phyloP scores from a whole-genome alignment of 2,113 vertebrate genomes.

The Anas platyrhynchos region DNA sequence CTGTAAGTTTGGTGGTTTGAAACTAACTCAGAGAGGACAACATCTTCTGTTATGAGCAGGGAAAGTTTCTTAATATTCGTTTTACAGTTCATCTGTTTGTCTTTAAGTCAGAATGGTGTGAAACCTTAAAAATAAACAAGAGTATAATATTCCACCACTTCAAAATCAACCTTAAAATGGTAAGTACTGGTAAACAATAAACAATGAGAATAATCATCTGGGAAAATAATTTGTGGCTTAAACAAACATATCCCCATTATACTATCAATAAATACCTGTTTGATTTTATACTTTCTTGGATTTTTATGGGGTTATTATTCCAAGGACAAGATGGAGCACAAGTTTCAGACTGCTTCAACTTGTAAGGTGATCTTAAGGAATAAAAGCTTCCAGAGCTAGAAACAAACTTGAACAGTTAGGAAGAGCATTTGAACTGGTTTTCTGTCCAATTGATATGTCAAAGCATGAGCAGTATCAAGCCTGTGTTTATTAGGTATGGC shows the following conservation, averaged over 20 bases:
- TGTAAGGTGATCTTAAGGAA: not conserved
- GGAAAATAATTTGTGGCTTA: not conserved
- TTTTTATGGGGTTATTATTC: not conserved
- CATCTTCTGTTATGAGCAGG: not conserved
- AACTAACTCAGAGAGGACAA: not conserved
- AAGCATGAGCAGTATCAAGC: not conserved
- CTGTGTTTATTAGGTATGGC: not conserved
- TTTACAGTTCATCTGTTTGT: not conserved
- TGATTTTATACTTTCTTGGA: not conserved
- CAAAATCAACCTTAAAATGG: not conserved
- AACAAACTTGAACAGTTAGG: not conserved
- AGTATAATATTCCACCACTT: not conserved
- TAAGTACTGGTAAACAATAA: not conserved
- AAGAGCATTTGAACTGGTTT: not conserved
- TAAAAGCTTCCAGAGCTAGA: not conserved
- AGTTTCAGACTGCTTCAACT: not conserved
- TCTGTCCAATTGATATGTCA: not conserved
- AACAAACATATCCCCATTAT: not conserved
- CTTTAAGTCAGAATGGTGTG: not conserved
- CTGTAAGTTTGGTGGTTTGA: not conserved
- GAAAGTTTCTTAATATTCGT: not conserved
- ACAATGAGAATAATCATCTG: not conserved
- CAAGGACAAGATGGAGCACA: not conserved
- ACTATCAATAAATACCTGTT: not conserved
- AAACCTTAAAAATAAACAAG: not conserved